phyloP scores from a whole-genome alignment of 2,888 invertebrate genomes.

The Eumerus sabulonum region DNA sequence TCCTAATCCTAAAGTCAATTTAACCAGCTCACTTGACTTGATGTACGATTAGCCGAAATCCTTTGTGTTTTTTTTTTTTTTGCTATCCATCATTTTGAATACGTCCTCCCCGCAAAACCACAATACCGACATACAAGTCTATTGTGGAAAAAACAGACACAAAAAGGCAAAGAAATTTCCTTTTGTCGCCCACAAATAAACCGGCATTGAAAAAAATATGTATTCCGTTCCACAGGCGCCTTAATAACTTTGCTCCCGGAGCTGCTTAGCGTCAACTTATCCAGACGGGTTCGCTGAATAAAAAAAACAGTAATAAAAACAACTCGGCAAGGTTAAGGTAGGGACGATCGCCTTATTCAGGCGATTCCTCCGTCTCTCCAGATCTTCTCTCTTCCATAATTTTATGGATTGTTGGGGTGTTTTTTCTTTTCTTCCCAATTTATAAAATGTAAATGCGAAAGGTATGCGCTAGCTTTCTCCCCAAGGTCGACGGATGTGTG shows the following conservation, averaged over 20 bases:
- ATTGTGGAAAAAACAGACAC: conserved; percentile 23
- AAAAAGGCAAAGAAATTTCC: too few species aligned
- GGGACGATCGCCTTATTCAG: background rate
- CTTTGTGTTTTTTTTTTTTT: conserved; percentile 1
- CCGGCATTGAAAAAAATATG: conserved; percentile 47
- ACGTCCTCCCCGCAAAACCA: background rate
- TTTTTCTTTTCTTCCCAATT: conserved; percentile 23
- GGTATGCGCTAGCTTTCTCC: conserved; percentile 39
- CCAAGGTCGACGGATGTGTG: conserved; percentile 32
- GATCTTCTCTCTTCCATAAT: too few species aligned
- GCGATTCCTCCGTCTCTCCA: too few species aligned
- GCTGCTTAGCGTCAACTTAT: conserved; percentile 61
- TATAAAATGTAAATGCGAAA: conserved; percentile 57
- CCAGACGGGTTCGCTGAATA: conserved; percentile 43
- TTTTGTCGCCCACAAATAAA: too few species aligned
- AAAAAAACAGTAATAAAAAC: conserved; percentile 17
- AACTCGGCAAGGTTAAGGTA: conserved; percentile 43
- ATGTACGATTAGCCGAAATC: conserved; percentile 3
- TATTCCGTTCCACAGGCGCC: conserved; percentile 35
- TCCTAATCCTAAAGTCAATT: conserved; percentile 16
- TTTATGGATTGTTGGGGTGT: too few species aligned
- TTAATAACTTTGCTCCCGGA: conserved; percentile 52
- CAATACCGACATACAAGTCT: background rate
- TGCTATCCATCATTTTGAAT: background rate
- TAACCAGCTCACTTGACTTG: conserved; percentile 5